Percentiles rank a stretch among this genome's conserved stretches.
These are phyloP conservation scores for Tetranychus cinnabarinus DNA, from an alignment of 1,140 invertebrate species.

Conservation along the genomic window DNA sequence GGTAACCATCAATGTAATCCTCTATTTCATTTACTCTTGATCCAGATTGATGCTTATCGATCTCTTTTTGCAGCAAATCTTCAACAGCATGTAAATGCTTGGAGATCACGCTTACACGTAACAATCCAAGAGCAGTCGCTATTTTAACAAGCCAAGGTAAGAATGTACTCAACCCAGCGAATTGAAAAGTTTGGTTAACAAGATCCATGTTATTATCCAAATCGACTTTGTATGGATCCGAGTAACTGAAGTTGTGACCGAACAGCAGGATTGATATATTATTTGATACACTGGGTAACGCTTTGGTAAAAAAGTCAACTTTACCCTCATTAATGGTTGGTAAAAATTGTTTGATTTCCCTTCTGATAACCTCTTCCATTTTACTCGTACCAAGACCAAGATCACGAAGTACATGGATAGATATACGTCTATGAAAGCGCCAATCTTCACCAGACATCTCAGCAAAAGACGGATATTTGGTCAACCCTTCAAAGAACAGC, in stretches of 20 bases:
- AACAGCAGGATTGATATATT: too few species aligned
- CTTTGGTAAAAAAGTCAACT: neutral
- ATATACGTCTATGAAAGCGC: conserved; percentile 42
- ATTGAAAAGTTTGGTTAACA: neutral
- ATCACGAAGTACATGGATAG: conserved; percentile 34
- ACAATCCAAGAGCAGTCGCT: neutral
- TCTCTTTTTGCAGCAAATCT: too few species aligned
- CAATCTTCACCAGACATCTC: too few species aligned
- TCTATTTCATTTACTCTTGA: conserved; percentile 25
- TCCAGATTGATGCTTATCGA: conserved; percentile 34
- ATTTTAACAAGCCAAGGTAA: neutral
- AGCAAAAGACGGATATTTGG: too few species aligned
- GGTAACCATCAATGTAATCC: conserved; percentile 64
- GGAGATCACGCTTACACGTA: too few species aligned
- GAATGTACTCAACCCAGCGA: neutral
- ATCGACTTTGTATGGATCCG: neutral
- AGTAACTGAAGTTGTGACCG: conserved; percentile 6
- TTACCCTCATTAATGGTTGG: neutral
- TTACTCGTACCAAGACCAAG: conserved; percentile 29
- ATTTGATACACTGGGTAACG: conserved; percentile 4
- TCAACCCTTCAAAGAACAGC: too few species aligned
- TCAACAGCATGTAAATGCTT: too few species aligned
- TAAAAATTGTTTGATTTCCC: neutral
- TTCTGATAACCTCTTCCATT: neutral
- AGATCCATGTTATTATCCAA: neutral